Percentiles rank a stretch among this genome's conserved stretches.
Evolutionary conservation across 2,113 vertebrate genomes (phyloP).

Genomic region (Elaphurus davidianus): DNA sequence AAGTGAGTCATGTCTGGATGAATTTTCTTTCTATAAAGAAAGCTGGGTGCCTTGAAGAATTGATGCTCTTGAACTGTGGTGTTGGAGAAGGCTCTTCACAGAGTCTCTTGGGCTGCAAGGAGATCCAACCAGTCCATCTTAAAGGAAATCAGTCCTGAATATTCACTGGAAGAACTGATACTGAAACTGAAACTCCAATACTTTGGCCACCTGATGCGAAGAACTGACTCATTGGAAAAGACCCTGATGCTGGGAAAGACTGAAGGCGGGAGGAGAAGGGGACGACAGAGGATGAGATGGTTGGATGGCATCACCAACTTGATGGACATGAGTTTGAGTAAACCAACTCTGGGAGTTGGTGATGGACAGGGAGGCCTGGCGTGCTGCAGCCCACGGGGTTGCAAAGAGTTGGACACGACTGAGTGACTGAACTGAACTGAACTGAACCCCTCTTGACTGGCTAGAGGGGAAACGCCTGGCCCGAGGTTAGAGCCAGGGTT

Average conservation of each 20-base stretch:
- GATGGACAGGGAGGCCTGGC: neutral
- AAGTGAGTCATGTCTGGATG: neutral
- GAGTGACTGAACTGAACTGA: neutral
- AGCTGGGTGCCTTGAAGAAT: accelerated
- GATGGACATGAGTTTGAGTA: neutral
- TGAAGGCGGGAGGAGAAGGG: neutral
- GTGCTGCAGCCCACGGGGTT: neutral
- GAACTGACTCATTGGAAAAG: neutral
- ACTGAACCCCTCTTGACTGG: neutral
- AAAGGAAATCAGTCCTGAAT: neutral
- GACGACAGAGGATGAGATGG: neutral
- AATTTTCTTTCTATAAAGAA: neutral
- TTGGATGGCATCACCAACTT: neutral
- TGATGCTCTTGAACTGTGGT: neutral
- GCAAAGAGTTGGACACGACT: neutral
- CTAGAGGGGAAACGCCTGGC: neutral
- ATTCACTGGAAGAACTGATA: neutral
- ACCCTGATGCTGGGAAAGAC: neutral
- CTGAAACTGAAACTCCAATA: neutral
- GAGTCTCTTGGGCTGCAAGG: neutral
- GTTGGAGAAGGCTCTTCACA: neutral
- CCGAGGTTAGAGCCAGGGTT: neutral
- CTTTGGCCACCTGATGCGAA: neutral
- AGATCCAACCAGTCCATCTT: neutral
- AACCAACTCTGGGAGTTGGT: neutral